phyloP scores from a whole-genome alignment of 2,888 invertebrate species.

The Coelopa pilipes region DNA sequence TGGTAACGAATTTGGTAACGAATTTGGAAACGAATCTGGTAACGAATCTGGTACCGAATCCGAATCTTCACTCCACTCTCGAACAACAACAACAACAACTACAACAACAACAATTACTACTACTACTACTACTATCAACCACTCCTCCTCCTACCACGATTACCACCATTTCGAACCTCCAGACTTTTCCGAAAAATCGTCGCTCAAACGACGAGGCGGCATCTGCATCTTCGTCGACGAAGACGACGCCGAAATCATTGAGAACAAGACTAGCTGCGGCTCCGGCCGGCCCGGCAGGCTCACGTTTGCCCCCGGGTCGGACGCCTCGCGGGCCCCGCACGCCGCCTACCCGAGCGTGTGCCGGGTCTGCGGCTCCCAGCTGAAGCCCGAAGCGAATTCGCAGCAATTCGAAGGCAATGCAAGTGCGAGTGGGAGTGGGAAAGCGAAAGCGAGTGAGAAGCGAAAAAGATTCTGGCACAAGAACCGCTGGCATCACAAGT shows the following conservation, averaged over 20 bases:
- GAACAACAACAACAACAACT: neutral
- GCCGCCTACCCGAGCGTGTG: slow-evolving; percentile 48
- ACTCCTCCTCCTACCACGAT: neutral
- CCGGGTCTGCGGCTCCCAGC: slow-evolving; percentile 56
- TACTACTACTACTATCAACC: slow-evolving; percentile 25
- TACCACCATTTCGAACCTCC: slow-evolving; percentile 32
- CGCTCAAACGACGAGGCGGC: slow-evolving; percentile 66
- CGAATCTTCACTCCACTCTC: too few relatives aligned
- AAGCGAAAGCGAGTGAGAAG: slow-evolving; percentile 45
- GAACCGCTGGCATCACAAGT: slow-evolving; percentile 57
- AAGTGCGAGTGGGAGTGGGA: neutral
- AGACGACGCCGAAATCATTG: slow-evolving; percentile 63
- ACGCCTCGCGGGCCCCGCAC: slow-evolving; percentile 40
- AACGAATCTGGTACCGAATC: too few relatives aligned
- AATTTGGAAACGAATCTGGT: too few relatives aligned
- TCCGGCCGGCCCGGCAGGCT: slow-evolving; percentile 40
- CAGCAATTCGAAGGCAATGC: neutral
- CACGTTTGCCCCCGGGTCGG: slow-evolving; percentile 37
- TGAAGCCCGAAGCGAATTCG: slow-evolving; percentile 39
- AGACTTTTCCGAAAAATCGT: slow-evolving; percentile 63
- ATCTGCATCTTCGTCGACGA: slow-evolving; percentile 67
- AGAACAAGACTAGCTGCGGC: slow-evolving; percentile 55
- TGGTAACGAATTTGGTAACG: too few relatives aligned
- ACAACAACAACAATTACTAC: slow-evolving; percentile 32
- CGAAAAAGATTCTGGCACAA: slow-evolving; percentile 62